Evolutionary conservation across 2,797 vertebrate genomes (phyloP).

Genomic region (Mus minutoides): DNA sequence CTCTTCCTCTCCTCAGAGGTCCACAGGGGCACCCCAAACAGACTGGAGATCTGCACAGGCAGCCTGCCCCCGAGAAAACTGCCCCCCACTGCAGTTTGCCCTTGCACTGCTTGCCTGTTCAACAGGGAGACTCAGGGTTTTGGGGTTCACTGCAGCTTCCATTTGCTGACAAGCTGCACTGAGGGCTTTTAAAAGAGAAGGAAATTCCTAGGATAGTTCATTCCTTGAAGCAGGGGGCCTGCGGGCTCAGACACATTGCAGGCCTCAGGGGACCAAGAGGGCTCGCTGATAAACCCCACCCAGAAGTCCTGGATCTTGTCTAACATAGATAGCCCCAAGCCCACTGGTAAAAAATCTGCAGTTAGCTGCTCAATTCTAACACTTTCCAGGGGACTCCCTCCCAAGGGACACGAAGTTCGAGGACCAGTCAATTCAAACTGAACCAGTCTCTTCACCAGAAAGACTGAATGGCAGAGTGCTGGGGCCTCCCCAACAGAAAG

Average conservation of each 20-base stretch:
- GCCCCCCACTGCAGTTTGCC: not conserved
- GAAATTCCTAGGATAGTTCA: not conserved
- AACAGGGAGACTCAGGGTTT: not conserved
- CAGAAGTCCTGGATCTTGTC: not conserved
- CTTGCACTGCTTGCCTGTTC: not conserved
- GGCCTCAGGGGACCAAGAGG: not conserved
- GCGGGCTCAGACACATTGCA: not conserved
- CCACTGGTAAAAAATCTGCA: not conserved
- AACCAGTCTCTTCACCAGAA: not conserved
- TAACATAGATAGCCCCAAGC: not conserved
- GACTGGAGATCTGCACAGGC: not conserved
- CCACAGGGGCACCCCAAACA: not conserved
- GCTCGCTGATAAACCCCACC: not conserved
- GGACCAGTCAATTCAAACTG: not conserved
- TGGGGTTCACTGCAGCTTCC: not conserved
- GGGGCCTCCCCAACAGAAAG: rapidly evolving
- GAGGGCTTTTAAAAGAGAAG: not conserved
- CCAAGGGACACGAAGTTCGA: not conserved
- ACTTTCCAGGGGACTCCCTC: not conserved
- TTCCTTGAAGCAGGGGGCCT: not conserved
- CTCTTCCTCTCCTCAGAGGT: not conserved
- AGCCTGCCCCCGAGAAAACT: not conserved
- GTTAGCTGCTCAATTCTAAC: not conserved
- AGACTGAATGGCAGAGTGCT: not conserved
- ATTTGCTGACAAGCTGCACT: not conserved